Percentiles rank a stretch among this genome's conserved stretches.
phyloP scores from a whole-genome alignment of 2,888 invertebrate genomes.

The Ferdinandea cuprea region DNA sequence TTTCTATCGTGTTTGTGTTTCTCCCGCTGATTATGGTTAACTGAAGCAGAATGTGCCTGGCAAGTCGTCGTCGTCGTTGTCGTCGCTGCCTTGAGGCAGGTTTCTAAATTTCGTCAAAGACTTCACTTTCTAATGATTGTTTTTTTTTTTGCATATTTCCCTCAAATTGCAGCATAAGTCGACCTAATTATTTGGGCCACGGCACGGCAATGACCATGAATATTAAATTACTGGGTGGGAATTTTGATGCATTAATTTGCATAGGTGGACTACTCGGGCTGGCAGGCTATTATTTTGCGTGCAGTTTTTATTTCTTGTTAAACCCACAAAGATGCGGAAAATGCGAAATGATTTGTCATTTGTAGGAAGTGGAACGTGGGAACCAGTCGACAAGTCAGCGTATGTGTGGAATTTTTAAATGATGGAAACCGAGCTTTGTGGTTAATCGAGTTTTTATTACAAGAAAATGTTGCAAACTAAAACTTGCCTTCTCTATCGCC shows the following conservation, averaged over 20 bases:
- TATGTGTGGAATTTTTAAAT: no score
- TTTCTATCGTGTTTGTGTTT: constrained; percentile 3
- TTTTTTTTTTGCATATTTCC: neutral
- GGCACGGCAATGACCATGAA: constrained; percentile 55
- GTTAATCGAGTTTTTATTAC: no score
- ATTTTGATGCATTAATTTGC: neutral
- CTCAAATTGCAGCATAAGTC: neutral
- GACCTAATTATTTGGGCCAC: constrained; percentile 3
- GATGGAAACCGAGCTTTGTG: no score
- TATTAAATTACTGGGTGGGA: constrained; percentile 21
- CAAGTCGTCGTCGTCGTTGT: neutral
- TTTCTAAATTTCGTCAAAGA: neutral
- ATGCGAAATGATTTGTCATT: neutral
- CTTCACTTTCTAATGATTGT: constrained; percentile 6
- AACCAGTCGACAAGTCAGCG: neutral
- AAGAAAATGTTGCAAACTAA: no score
- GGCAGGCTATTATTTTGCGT: neutral
- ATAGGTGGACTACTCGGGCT: no score
- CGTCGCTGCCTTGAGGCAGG: neutral
- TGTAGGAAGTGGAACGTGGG: constrained; percentile 6
- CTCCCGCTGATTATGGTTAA: neutral
- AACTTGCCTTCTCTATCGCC: no score
- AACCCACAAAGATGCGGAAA: neutral
- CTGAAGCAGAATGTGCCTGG: neutral
- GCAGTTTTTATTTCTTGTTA: constrained; percentile 6